A percentile compares a stretch with the other conserved stretches of the same genome.
phyloP scores from a whole-genome alignment of 2,888 invertebrate species.

The Ectemnius continuus region DNA sequence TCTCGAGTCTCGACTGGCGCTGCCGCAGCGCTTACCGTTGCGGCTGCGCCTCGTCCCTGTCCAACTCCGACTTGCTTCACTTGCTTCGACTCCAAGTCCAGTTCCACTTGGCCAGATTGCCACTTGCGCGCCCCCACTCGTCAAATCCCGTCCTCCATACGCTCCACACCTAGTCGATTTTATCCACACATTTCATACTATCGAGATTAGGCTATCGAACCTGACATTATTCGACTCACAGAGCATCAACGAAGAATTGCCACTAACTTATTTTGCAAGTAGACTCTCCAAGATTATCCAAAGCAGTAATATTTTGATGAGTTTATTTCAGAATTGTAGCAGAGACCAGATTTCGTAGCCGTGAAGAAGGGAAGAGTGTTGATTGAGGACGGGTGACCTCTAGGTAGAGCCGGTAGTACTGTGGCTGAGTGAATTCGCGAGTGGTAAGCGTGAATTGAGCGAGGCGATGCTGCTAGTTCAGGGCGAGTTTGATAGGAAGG shows the following conservation, averaged over 20 bases:
- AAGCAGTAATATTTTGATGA: no score
- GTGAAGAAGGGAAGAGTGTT: no score
- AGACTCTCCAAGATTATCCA: no score
- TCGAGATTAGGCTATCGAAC: no score
- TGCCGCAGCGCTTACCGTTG: neutral
- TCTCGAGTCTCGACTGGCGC: slow-evolving; percentile 16
- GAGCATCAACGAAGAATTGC: no score
- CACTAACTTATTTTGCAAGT: no score
- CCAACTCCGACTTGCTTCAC: neutral
- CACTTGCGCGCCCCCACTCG: neutral
- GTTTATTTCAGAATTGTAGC: no score
- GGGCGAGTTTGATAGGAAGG: slow-evolving; percentile 3
- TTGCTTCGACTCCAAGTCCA: neutral
- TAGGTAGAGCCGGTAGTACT: slow-evolving; percentile 25
- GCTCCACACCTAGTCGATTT: no score
- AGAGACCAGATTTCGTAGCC: no score
- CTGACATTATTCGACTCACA: no score
- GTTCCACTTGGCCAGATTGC: neutral
- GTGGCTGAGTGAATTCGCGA: slow-evolving; percentile 24
- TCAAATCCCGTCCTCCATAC: no score
- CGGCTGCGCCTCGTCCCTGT: neutral
- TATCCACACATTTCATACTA: no score
- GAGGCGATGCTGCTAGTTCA: neutral
- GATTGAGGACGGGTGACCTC: slow-evolving; percentile 43
- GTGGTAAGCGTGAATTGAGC: slow-evolving; percentile 34